A percentile compares a stretch with the other conserved stretches of the same genome.
Conservation (phyloP, 2,113 vertebrate genomes). For the Oreotragus oreotragus region DNA sequence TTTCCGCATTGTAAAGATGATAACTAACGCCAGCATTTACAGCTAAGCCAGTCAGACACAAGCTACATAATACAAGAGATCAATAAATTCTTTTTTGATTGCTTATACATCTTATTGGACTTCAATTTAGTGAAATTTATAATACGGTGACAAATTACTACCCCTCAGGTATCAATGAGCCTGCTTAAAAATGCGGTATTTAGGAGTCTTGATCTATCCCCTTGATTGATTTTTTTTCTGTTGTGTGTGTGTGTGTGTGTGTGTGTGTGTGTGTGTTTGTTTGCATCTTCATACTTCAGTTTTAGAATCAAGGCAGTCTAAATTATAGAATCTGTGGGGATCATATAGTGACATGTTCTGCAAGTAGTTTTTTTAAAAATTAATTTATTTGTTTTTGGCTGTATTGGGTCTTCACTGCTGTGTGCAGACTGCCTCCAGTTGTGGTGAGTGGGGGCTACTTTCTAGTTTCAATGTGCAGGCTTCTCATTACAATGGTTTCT, state of each 20-base stretch:
- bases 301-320: neutral
- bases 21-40: neutral
- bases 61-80: neutral
- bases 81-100: constrained; percentile 19
- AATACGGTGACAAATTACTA: constrained; percentile 9
- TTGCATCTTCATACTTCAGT: neutral
- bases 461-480: neutral
- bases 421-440: neutral
- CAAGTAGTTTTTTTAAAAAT: neutral
- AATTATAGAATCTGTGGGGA: neutral
- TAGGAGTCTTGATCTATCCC: constrained; percentile 23
- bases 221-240: neutral
- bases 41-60: neutral
- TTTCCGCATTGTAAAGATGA: neutral
- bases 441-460: neutral
- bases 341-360: neutral
- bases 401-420: neutral
- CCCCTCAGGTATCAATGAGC: constrained; percentile 6
- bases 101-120: neutral
- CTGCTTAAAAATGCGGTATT: constrained; percentile 3
- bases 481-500: neutral
- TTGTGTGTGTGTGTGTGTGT: too few relatives aligned
- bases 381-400: neutral
- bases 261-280: neutral
- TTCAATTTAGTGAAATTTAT: constrained; percentile 2